Percentiles rank a stretch among this genome's conserved stretches.
Evolutionary conservation across 2,888 invertebrate species (phyloP).

Genomic region (Imbricaverruca yamaguchii): DNA sequence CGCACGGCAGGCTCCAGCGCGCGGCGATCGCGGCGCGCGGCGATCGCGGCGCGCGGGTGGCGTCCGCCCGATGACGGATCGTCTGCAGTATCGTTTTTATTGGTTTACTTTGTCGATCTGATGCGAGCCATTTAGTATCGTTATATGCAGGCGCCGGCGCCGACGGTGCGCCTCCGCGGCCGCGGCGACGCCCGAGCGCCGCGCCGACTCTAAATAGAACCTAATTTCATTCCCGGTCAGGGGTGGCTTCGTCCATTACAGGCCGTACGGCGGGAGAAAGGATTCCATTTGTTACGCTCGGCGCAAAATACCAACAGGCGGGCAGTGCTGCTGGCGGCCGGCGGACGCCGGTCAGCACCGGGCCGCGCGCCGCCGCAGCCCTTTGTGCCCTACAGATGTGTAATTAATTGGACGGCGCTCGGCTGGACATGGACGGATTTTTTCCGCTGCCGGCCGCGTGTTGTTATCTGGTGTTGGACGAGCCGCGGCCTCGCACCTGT

Average conservation of each 20-base stretch:
- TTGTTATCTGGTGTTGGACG: neutral
- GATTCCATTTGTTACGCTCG: slow-evolving; percentile 7
- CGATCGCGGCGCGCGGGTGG: slow-evolving; percentile 1
- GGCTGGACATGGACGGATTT: neutral
- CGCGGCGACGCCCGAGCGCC: neutral
- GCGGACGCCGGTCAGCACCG: neutral
- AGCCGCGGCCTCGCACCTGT: neutral
- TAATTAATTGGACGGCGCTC: slow-evolving; percentile 8
- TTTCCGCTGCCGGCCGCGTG: neutral
- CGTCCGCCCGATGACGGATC: neutral
- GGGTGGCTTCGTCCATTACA: neutral
- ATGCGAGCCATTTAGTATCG: neutral
- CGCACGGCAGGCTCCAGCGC: neutral
- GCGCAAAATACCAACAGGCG: slow-evolving; percentile 14
- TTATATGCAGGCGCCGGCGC: neutral
- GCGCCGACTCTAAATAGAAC: slow-evolving; percentile 1
- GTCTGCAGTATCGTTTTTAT: neutral
- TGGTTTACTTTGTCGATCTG: slow-evolving; percentile 4
- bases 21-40: slow-evolving; percentile 7
- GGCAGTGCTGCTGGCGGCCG: neutral
- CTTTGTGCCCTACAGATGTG: slow-evolving; percentile 18
- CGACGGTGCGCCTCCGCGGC: neutral
- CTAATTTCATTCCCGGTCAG: slow-evolving; percentile 22
- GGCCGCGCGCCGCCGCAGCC: neutral
- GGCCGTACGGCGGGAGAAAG: neutral